Percentiles rank a stretch among this genome's conserved stretches.
phyloP scores from a whole-genome alignment of 2,797 vertebrate genomes.

The Remorina albescens region DNA sequence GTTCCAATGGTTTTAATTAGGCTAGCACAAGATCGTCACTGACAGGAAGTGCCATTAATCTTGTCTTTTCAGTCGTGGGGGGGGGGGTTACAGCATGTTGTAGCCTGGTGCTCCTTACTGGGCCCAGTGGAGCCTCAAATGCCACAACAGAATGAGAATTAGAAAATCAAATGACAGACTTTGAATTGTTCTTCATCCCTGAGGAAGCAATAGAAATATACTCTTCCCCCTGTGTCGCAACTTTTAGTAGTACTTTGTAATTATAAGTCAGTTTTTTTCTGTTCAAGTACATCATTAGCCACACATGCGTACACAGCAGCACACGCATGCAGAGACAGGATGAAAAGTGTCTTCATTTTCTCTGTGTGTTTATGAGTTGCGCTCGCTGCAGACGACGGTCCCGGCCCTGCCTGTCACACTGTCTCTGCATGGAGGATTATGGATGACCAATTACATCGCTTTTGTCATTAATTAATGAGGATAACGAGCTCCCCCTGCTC shows the following conservation, averaged over 20 bases:
- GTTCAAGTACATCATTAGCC: conserved; percentile 26
- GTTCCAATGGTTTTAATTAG: conserved; percentile 94
- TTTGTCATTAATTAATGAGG: conserved; percentile 86
- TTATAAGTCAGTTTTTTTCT: conserved; percentile 26
- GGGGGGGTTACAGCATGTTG: conserved; percentile 69
- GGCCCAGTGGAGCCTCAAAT: conserved; percentile 61
- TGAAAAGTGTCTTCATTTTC: conserved; percentile 65
- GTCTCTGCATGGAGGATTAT: conserved; percentile 86
- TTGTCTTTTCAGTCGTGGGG: conserved; percentile 87
- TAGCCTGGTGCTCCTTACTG: conserved; percentile 64
- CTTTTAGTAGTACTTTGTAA: conserved; percentile 34
- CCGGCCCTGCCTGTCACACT: conserved; percentile 84
- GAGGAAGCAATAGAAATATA: conserved; percentile 5
- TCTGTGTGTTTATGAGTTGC: conserved; percentile 77
- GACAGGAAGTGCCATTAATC: conserved; percentile 94
- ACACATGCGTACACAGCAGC: conserved; percentile 38
- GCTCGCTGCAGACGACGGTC: conserved; percentile 65
- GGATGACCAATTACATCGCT: conserved; percentile 88
- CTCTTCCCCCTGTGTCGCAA: conserved; percentile 7
- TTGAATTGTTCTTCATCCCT: conserved; percentile 38
- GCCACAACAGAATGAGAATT: conserved; percentile 56
- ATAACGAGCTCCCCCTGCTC: conserved; percentile 81
- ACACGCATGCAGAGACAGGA: conserved; percentile 14
- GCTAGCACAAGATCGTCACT: conserved; percentile 87
- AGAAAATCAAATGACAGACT: conserved; percentile 45